A percentile compares a stretch with the other conserved stretches of the same genome.
phyloP scores from a whole-genome alignment of 2,113 vertebrate species.

The Mellivora capensis region DNA sequence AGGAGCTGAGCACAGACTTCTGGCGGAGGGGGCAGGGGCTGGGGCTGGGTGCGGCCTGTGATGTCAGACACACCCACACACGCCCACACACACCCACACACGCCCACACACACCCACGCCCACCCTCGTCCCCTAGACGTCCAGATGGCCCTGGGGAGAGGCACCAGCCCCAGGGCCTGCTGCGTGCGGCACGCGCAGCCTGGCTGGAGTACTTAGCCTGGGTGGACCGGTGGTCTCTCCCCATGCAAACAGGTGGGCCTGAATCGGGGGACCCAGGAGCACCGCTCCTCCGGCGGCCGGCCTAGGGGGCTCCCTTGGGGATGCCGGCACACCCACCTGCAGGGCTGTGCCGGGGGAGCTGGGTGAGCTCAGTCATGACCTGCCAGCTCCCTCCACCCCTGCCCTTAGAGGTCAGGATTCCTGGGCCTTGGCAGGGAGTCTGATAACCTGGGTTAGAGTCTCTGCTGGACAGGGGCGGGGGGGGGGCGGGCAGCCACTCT shows the following conservation, averaged over 20 bases:
- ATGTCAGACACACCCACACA: no score
- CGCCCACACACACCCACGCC: no score
- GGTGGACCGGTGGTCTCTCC: not conserved
- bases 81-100: no score
- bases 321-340: not conserved
- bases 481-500: accelerated
- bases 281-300: accelerated
- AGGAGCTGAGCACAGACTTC: not conserved
- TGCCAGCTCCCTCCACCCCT: accelerated
- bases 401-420: accelerated
- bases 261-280: not conserved
- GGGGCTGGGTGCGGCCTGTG: no score
- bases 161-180: no score
- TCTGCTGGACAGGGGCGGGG: accelerated
- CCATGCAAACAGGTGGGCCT: not conserved
- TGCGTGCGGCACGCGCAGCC: accelerated
- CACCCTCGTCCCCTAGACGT: no score
- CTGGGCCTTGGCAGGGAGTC: not conserved
- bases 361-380: not conserved
- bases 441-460: not conserved
- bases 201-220: not conserved
- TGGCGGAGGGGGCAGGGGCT: accelerated
- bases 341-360: no score
- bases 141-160: no score
- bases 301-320: not conserved